Base-by-base conservation (phyloP, 2,113 vertebrate species). In the Thunnus thynnus region DNA sequence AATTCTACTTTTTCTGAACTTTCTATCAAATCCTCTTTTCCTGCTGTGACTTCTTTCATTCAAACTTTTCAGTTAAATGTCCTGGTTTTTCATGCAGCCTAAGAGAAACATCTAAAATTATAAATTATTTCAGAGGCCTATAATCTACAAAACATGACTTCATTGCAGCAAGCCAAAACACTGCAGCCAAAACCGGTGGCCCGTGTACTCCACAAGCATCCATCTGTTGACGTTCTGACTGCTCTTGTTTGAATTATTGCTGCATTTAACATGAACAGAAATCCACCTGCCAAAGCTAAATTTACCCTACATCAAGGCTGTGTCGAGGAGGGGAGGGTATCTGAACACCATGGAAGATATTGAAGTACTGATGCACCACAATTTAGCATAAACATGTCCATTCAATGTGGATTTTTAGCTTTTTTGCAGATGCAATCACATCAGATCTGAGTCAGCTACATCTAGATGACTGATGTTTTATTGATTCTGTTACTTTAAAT, bases 231-330 rank as follows among this genome's bases (percentile, higher is more conserved):
- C 36, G 7, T 41, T 41, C 36, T 41, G 8, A 41, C 36, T 41
- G 36, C 51, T 14, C 11, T 25, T 16, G 17, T 66, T 80, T 66
- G n/a, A 72, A n/a, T 30, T 47, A 47, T 54, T 14, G 13, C 55
- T 62, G 63, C 56, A 61, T 61, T 57, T 30, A 80, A 14, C 44
- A 50, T 17, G 48, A 62, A n/a, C 36, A 68, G 65, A 50, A 27
- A 57, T 13, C 17, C 36, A 36, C 64, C 72, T 63, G 63, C 36
- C 25, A 27, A 44, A 69, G n/a, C 41, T 18, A 58, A 65, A 30
- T 46, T 27, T 0, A 11, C 14, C 60, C 51, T 30, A 44, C n/a
- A 58, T 18, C 46, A 9, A 4, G 9, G 54, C n/a, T 54, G 46
- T 66, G 76, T 32, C 18, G 17, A 52, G 25, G 36, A 61, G 22